These are phyloP conservation scores for Apostichopus parvimensis DNA, from an alignment of 35 echinoderm and acorn worm genomes.

Conservation along the genomic window DNA sequence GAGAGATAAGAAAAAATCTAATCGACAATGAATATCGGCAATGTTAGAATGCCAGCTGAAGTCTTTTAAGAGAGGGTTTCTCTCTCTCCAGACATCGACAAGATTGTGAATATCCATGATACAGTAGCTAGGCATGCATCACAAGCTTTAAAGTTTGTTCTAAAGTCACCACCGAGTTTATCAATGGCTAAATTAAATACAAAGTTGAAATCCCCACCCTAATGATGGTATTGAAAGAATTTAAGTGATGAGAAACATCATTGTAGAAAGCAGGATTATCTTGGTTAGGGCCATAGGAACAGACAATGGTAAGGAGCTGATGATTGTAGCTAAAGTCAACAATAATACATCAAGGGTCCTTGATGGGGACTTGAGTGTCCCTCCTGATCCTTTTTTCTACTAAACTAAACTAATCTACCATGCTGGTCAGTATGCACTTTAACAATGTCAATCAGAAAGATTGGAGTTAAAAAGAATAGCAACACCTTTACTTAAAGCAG, in stretches of 20 bases:
- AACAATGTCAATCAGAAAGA: no score
- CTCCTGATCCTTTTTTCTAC: no score
- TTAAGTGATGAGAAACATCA: neutral
- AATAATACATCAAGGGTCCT: no score
- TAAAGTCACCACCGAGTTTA: neutral
- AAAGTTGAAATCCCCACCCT: constrained; percentile 3
- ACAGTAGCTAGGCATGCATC: neutral
- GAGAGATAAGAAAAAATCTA: neutral
- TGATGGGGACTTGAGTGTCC: no score
- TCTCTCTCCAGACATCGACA: neutral
- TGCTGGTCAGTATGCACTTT: no score
- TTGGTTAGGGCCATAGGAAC: neutral
- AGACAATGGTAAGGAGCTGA: no score
- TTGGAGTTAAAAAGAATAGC: no score
- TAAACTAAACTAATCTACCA: no score
- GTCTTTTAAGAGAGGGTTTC: neutral
- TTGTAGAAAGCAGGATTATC: neutral
- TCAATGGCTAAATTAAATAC: neutral
- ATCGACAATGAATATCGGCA: constrained; percentile 37
- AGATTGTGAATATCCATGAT: neutral
- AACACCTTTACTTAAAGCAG: no score
- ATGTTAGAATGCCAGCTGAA: constrained; percentile 47
- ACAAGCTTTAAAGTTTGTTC: neutral
- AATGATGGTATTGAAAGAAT: constrained; percentile 14
- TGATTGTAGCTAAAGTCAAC: no score